Base-by-base conservation (phyloP, 1,140 invertebrate species). In the Euwallacea fornicatus region DNA sequence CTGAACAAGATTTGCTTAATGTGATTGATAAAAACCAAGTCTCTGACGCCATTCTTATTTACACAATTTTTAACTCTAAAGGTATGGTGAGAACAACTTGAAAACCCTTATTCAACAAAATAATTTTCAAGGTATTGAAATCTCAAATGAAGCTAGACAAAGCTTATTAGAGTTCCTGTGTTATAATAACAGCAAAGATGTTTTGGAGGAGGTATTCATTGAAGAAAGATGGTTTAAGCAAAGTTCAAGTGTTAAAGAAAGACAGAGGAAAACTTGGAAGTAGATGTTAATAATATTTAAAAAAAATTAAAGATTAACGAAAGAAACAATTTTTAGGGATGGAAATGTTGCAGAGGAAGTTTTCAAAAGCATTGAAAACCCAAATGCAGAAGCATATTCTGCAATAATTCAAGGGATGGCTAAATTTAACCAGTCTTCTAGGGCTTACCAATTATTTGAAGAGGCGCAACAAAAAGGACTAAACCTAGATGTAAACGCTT, bases 111-210 rank as follows among this genome's bases (percentile, higher is more conserved):
- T 47, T 2, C 42, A 15, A 64, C 47, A 9, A 9, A 21, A 85
- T 33, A 33, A 92, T 76, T 85, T 84, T 67, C 80, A 92, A 77
- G 85, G 84, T 66, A 80, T 86, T 0, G 82, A 85, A 74, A 79
- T 94, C 3, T 85, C 81, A 74, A 75, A 83, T n/a, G 85, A 88
- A 58, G 81, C 88, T 0, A 88, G 89, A 78, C 87, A 93, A 74
- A 81, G 86, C 11, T 82, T 96, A n/a, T 82, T 97, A 9, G 92
- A 97, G 82, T 78, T 96, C 11, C 78, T 95, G 3, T 94, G 93
- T 78, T 96, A 89, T 80, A 91, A 88, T 75, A 96, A 97, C 82
- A 85, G 86, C 73, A 83, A 87, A 60, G 88, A 93, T 69, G 82
- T 86, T 0, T 66, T 87, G 16, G 82, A 86, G 10, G 84, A 87